These are phyloP conservation scores for Planiliza haematocheilus DNA, from an alignment of 2,113 vertebrate species.

Conservation along the genomic window DNA sequence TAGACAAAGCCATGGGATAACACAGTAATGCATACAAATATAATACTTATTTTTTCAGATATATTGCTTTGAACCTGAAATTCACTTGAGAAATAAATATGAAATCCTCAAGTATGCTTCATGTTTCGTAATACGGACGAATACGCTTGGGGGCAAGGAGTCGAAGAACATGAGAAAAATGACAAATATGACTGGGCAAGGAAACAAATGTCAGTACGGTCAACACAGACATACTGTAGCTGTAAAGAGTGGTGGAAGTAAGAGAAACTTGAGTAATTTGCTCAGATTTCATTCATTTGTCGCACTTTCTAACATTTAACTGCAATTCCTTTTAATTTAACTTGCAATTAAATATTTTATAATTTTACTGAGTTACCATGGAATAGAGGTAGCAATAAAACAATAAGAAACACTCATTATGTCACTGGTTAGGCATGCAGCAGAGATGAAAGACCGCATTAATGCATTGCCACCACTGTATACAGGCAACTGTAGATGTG, in stretches of 20 bases:
- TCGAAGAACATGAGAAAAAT: not conserved
- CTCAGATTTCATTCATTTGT: not conserved
- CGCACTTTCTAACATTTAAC: not conserved
- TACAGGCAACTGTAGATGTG: not conserved
- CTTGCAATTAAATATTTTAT: too few relatives aligned
- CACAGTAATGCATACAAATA: constrained; percentile 49
- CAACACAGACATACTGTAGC: not conserved
- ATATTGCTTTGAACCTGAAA: constrained; percentile 40
- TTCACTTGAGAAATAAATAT: constrained; percentile 43
- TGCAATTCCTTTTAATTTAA: too few relatives aligned
- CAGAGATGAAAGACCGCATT: not conserved
- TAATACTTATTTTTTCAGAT: constrained; percentile 35
- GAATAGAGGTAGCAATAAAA: too few relatives aligned
- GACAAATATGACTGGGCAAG: not conserved
- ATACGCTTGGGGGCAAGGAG: not conserved
- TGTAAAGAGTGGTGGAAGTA: not conserved
- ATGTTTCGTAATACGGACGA: constrained; percentile 44
- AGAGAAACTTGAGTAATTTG: not conserved
- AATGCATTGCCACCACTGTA: not conserved
- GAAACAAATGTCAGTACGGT: not conserved
- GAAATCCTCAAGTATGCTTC: constrained; percentile 21
- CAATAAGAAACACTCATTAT: too few relatives aligned
- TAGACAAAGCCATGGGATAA: constrained; percentile 38
- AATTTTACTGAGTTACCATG: too few relatives aligned
- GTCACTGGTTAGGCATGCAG: too few relatives aligned